Evolutionary conservation across 1,140 invertebrate genomes (phyloP), one percentile per base, ranked within the genome.

Genomic region (Planococcus citri): DNA sequence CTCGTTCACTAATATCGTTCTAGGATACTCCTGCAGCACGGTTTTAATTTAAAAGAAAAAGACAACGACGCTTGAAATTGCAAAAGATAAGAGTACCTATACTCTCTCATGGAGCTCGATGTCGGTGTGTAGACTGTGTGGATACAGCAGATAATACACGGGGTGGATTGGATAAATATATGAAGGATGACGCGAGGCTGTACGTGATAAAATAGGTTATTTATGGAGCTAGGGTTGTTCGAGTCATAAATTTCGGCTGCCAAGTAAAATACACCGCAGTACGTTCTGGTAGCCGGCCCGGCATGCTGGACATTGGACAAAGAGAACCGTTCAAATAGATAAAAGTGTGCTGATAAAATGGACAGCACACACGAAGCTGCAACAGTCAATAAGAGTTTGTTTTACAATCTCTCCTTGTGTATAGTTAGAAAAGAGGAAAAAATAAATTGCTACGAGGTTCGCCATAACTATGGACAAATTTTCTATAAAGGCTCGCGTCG

Each of bases 161-260:
- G 29, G 29, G 4, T 33, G 29, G 29, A 33, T 12, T 33, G 29
- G 29, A 12, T 12, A 12, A 33, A 33, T 33, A 25, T 64, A 64
- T 64, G 60, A 64, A 27, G 20, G 25, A 64, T 64, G 60, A 9
- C 21, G 22, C 3, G 60, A n/a, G n/a, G n/a, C n/a, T n/a, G 6
- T 64, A 64, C 60, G 60, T 64, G 60, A 64, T 64, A 64, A 24
- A 64, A 64, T 64, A 64, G 22, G 60, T 64, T 64, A 64, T 64
- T 64, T 64, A 64, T 64, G 60, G 24, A 64, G 3, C 10, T 64
- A 21, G 60, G 60, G 25, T 25, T 22, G 60, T 25, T 22, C 22
- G 12, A 27, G 60, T 64, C 22, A 64, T 64, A 64, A 64, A 64
- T 64, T 64, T 64, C 22, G 20, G 20, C n/a, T n/a, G n/a, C 20